Evolutionary conservation across 1,140 invertebrate genomes (phyloP), one percentile per base, ranked within the genome.

Genomic region (Onthophagus taurus): DNA sequence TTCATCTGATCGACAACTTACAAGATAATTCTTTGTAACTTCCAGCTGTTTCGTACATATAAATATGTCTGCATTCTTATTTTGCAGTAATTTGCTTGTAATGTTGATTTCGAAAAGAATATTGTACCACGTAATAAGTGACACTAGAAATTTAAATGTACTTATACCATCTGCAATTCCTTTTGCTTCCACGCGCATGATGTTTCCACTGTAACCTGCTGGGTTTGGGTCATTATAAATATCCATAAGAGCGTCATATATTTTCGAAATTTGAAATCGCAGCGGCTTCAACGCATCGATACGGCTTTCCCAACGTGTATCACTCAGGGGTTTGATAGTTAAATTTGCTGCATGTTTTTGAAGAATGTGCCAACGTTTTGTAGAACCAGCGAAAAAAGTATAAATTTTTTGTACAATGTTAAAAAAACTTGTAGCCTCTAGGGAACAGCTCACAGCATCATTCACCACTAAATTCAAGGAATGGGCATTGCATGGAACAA

Each of bases 221-320:
- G n/a, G n/a, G n/a, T n/a, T n/a, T n/a, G n/a, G n/a, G n/a, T n/a
- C n/a, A n/a, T n/a, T n/a, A n/a, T n/a, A n/a, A n/a, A n/a, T n/a
- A n/a, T n/a, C n/a, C n/a, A n/a, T n/a, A n/a, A n/a, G n/a, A n/a
- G 42, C 37, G 39, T 54, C 48, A 45, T 47, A 51, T 34, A 57
- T 48, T 37, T 51, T 13, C 2, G 31, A 43, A 9, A 50, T 38
- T 12, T 54, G 24, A 45, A 33, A 52, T 20, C 33, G 24, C 36
- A 53, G 44, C 38, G 51, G 42, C 42, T 45, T 58, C n/a, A 60
- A 35, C n/a, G 44, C 46, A 35, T 55, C 29, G 19, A 60, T 52
- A 52, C 55, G 44, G 35, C 52, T 55, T 41, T 48, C 38, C 54
- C 59, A 65, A 30, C 55, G 43, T 31, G 59, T 63, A 13, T 58